Conservation (phyloP, 2,888 invertebrate genomes). For the Volucella inanis region DNA sequence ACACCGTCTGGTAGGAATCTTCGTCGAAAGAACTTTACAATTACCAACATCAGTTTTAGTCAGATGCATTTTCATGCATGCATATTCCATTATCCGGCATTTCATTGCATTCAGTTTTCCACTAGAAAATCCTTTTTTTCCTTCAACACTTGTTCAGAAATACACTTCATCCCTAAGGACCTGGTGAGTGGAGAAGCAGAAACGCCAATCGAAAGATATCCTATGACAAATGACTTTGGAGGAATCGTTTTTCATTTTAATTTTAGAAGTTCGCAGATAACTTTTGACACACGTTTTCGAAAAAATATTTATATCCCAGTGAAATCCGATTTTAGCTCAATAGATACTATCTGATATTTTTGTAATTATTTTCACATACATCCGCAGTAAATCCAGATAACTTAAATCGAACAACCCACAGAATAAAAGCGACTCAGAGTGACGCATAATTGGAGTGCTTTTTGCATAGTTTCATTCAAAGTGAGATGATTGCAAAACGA, state of each 20-base stretch:
- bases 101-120: not conserved
- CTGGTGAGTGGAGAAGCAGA: not conserved
- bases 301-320: conserved; percentile 1
- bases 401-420: not conserved
- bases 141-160: not conserved
- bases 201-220: conserved; percentile 8
- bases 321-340: not conserved
- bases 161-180: not conserved
- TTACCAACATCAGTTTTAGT: no score
- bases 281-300: not conserved
- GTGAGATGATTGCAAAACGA: conserved; percentile 22
- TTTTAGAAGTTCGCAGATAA: conserved; percentile 22
- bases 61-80: no score
- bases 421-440: conserved; percentile 17
- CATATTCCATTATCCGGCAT: no score
- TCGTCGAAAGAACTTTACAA: no score
- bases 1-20: no score
- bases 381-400: not conserved
- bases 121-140: not conserved
- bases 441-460: conserved; percentile 29
- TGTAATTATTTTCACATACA: not conserved
- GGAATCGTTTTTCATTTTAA: conserved; percentile 43
- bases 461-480: conserved; percentile 27
- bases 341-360: not conserved
- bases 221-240: conserved; percentile 39